A percentile compares a stretch with the other conserved stretches of the same genome.
These are phyloP conservation scores for Deroplatys truncata DNA, from an alignment of 2,888 invertebrate genomes.

Conservation along the genomic window DNA sequence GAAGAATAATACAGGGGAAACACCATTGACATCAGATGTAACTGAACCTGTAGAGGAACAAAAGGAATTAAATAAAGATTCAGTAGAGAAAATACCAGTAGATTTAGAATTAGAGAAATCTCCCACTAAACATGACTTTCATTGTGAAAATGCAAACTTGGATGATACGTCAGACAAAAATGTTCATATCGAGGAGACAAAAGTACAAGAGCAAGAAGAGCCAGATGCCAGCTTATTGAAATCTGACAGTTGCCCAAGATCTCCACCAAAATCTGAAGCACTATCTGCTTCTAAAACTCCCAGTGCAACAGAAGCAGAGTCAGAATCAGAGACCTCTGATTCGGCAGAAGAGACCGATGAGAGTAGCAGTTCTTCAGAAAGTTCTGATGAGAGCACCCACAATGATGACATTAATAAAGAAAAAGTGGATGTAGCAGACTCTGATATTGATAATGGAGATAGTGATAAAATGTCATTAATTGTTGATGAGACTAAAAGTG, in stretches of 20 bases:
- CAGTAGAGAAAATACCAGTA: neutral
- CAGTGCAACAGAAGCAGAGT: conserved; percentile 29
- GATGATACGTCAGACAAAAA: neutral
- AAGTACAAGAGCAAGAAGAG: neutral
- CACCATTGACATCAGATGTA: neutral
- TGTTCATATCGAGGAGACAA: too few relatives aligned
- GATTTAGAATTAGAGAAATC: neutral
- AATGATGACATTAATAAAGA: conserved; percentile 6
- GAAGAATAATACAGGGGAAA: neutral
- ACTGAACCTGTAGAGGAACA: neutral
- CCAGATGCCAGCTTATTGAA: neutral
- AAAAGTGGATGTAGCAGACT: conserved; percentile 34
- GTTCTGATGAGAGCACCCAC: conserved; percentile 18
- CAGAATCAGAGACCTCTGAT: conserved; percentile 22
- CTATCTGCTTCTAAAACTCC: conserved; percentile 19
- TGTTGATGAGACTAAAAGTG: conserved; percentile 42
- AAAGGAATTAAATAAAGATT: neutral
- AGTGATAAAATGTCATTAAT: conserved; percentile 59
- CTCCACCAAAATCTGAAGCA: neutral
- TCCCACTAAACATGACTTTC: neutral
- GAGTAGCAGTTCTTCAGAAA: conserved; percentile 10
- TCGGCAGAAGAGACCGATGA: conserved; percentile 6
- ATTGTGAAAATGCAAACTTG: neutral
- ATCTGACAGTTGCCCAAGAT: neutral
- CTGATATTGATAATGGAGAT: conserved; percentile 54